A percentile compares a stretch with the other conserved stretches of the same genome.
Conservation (phyloP, 2,113 vertebrate genomes). For the Podarcis cretensis region DNA sequence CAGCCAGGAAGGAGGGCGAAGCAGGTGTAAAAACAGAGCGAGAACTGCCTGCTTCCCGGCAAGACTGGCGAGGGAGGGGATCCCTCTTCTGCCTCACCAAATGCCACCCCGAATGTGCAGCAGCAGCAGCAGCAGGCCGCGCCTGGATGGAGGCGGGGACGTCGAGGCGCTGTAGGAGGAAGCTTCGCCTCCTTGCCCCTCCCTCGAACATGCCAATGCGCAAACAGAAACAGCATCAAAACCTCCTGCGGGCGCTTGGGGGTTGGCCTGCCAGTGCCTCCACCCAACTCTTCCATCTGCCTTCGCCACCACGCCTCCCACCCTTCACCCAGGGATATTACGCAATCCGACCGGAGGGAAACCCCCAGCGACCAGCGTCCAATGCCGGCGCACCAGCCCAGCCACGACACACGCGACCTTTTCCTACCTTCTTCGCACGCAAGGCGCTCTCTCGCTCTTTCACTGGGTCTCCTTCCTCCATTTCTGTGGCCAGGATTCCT, state of each 20-base stretch:
- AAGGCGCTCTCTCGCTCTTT: accelerated
- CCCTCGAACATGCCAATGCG: neutral
- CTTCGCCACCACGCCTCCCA: neutral
- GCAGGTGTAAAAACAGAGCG: constrained; percentile 80
- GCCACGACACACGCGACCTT: neutral
- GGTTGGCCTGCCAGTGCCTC: neutral
- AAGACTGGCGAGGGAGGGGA: too few relatives aligned
- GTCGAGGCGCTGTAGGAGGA: neutral
- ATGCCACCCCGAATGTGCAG: too few relatives aligned
- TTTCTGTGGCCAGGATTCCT: neutral
- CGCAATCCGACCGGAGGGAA: neutral
- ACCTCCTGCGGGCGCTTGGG: too few relatives aligned
- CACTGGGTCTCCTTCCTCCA: accelerated
- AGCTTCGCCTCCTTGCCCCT: neutral
- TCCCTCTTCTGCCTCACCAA: too few relatives aligned
- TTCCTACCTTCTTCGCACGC: neutral
- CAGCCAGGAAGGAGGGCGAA: constrained; percentile 48
- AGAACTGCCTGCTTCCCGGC: neutral
- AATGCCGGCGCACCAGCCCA: neutral
- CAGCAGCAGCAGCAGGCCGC: neutral
- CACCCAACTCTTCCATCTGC: accelerated
- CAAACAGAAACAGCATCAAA: neutral
- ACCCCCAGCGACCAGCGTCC: neutral
- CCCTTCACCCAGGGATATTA: too few relatives aligned
- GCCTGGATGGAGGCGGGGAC: neutral